Base-by-base conservation (phyloP, 2,113 vertebrate species). In the Platycercus adscitus region DNA sequence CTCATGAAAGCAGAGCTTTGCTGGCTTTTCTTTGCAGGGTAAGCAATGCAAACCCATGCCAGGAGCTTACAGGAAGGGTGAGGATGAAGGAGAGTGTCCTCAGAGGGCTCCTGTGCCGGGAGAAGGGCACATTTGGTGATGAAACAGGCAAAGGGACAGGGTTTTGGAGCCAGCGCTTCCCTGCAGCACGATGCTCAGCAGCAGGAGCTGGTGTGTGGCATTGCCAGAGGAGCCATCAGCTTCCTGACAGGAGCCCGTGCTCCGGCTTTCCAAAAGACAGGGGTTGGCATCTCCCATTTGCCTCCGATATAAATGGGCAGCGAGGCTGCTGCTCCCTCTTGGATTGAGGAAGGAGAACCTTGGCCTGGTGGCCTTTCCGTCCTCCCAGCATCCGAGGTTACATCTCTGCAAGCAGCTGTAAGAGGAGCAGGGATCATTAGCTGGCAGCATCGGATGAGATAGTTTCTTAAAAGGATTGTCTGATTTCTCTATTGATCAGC, bases 391-490 rank as follows among this genome's bases (percentile, higher is more conserved):
- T 91, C 89, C 88, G 17, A 37, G 73, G 79, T 53, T 71, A 35
- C 69, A 4, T 66, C 73, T 89, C 93, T 70, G 65, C 50, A 84
- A 89, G 86, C 60, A 80, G 81, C 83, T 88, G 66, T 89, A 68
- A 85, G 53, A 88, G 92, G 88, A 80, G 81, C 88, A 84, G 93
- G 87, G 83, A 96, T 97, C 92, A 87, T 95, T 86, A 96, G 95
- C 95, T 96, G 85, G 78, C 92, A 96, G 91, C 94, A 96, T 95
- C 72, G 94, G 94, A 89, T 75, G 94, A 95, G 86, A 88, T 58
- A 84, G 96, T 93, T 96, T 95, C 96, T 97, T 97, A 97, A 97
- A 98, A 98, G 97, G 97, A 97, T 97, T 96, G 96, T 97, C 97
- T 97, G 96, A 97, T 97, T 95, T 93, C 95, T 93, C 69, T 97